Conservation (phyloP, 1,140 invertebrate species). For the Calliopsis andreniformis region DNA sequence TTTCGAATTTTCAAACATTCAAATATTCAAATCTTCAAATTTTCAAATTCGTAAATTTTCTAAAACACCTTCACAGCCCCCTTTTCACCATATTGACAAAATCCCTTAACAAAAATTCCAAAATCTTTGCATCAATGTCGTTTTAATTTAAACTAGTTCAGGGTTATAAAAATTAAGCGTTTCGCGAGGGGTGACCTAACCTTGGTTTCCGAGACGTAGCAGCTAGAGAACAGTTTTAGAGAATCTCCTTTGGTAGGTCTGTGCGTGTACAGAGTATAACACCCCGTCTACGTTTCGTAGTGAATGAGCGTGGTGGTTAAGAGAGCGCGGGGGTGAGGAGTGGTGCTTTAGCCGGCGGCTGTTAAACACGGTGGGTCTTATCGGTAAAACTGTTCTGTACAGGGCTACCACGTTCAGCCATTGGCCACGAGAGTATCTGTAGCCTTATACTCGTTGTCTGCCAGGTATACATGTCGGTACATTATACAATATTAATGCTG, state of each 20-base stretch:
- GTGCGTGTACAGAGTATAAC: conserved; percentile 62
- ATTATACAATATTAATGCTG: conserved; percentile 63
- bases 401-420: conserved; percentile 71
- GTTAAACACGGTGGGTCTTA: conserved; percentile 77
- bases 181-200: not conserved
- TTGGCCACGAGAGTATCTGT: conserved; percentile 69
- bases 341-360: conserved; percentile 76
- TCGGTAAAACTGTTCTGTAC: conserved; percentile 78
- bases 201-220: not conserved
- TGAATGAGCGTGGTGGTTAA: conserved; percentile 61
- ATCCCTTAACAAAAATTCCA: too few species aligned
- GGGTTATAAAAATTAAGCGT: not conserved
- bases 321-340: conserved; percentile 45
- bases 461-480: conserved; percentile 65
- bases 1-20: too few species aligned
- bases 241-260: conserved; percentile 55
- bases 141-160: too few species aligned
- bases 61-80: too few species aligned
- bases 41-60: too few species aligned
- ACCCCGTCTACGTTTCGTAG: conserved; percentile 60
- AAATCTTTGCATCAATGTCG: too few species aligned
- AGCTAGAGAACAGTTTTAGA: conserved; percentile 44
- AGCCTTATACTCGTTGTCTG: conserved; percentile 67
- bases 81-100: too few species aligned
- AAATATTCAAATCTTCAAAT: too few species aligned